These are phyloP conservation scores for Plemyria rubiginata DNA, from an alignment of 2,888 invertebrate species.

Conservation along the genomic window DNA sequence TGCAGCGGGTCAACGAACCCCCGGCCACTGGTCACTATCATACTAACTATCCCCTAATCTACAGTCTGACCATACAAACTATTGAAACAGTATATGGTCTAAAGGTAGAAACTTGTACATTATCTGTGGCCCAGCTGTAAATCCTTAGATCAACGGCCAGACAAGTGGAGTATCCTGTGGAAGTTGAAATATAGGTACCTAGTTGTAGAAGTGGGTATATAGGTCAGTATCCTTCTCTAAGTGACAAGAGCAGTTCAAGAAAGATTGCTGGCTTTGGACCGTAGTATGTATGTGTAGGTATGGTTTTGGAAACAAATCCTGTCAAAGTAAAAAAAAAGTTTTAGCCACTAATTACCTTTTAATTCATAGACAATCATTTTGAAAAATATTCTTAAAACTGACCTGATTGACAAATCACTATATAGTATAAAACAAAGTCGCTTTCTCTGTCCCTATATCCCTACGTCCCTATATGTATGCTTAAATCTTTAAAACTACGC, in stretches of 20 bases:
- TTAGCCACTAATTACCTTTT: no score
- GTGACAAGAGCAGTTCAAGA: not conserved
- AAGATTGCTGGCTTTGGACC: no score
- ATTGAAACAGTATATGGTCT: slow-evolving; percentile 1
- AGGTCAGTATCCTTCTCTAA: slow-evolving; percentile 14
- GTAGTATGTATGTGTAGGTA: no score
- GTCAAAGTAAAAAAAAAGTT: no score
- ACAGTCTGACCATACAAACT: slow-evolving; percentile 15
- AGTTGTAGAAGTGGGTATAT: slow-evolving; percentile 23
- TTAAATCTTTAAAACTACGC: no score
- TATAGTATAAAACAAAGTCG: no score
- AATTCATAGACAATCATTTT: no score
- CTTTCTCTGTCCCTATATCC: no score
- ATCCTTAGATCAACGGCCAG: slow-evolving; percentile 25
- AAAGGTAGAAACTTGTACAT: slow-evolving; percentile 5
- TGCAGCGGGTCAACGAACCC: slow-evolving; percentile 32
- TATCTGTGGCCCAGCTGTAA: slow-evolving; percentile 22
- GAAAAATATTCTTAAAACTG: no score
- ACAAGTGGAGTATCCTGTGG: slow-evolving; percentile 32
- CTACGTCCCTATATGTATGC: no score
- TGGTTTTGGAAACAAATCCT: no score
- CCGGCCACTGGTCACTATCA: slow-evolving; percentile 29
- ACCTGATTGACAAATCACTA: no score
- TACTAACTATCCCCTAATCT: slow-evolving; percentile 26
- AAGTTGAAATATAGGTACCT: slow-evolving; percentile 6